Evolutionary conservation across 2,113 vertebrate genomes (phyloP), one percentile per base, ranked within the genome.

Genomic region (Brachyhypopomus gauderio): DNA sequence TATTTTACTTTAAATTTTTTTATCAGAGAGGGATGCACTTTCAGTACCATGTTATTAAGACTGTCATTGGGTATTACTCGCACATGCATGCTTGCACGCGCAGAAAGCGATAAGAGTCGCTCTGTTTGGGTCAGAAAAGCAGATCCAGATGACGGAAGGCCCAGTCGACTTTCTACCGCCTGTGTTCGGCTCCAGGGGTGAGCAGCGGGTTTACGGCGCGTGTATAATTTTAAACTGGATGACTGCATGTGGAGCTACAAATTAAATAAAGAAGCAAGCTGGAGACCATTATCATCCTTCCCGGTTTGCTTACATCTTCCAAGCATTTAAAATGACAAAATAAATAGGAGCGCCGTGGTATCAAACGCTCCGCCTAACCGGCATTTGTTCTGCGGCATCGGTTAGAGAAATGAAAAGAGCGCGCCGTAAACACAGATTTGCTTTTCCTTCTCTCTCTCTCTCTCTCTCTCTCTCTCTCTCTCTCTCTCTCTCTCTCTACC

Each of bases 251-350:
- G 77, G 86, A 91, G 90, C 90, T 92, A 93, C 91, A 94, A 93
- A 94, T 94, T 92, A 93, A 92, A 91, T 90, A 89, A 91, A 90
- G 86, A 86, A 83, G 78, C 45, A 91, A 91, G 89, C 92, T 93
- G 91, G 89, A 91, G 89, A 90, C 86, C 88, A 92, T 90, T 91
- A 93, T 91, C 86, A 88, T 92, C 89, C 89, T 86, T 85, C 83
- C 88, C 90, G 88, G 82, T 70, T 72, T 88, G 90, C 89, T 90
- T 91, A 87, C 88, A 89, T 92, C 92, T 93, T 89, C 88, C 85
- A 88, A 90, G 88, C 89, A 86, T 90, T 90, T 92, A 91, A 89
- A 85, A 92, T 85, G 87, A 88, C 84, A 90, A 92, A 92, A 90
- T 93, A 92, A 94, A 93, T 92, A 92, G 78, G 87, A 89, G 82